Conservation (phyloP, 2,888 invertebrate genomes). For the Hypselothyrea guttata region DNA sequence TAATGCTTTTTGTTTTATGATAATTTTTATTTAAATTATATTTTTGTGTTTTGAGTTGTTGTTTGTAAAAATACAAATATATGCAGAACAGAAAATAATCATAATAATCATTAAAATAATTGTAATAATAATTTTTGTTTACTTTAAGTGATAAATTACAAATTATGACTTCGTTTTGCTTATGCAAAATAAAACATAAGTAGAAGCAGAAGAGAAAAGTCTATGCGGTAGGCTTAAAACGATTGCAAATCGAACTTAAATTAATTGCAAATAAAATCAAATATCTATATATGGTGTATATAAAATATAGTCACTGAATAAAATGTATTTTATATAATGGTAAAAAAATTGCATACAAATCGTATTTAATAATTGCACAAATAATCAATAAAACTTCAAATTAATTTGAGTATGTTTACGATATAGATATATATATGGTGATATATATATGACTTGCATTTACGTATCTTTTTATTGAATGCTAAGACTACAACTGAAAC, state of each 20-base stretch:
- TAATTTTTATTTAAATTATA: too few relatives aligned
- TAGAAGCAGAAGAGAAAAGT: conserved; percentile 48
- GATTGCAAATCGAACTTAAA: conserved; percentile 22
- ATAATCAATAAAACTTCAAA: conserved; percentile 25
- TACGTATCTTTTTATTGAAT: conserved; percentile 55
- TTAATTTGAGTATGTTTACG: conserved; percentile 45
- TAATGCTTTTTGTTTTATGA: too few relatives aligned
- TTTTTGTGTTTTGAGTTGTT: too few relatives aligned
- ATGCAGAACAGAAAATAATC: too few relatives aligned
- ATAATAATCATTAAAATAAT: too few relatives aligned
- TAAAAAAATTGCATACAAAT: conserved; percentile 20
- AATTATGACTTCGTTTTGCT: conserved; percentile 78
- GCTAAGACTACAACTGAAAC: conserved; percentile 34
- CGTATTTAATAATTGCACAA: conserved; percentile 47
- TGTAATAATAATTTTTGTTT: conserved; percentile 1
- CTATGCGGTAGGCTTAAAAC: too few relatives aligned
- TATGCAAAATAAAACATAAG: conserved; percentile 31
- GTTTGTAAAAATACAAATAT: too few relatives aligned
- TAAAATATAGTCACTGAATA: conserved; percentile 54
- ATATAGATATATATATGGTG: conserved; percentile 17
- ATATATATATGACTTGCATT: conserved; percentile 57
- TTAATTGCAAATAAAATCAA: conserved; percentile 20
- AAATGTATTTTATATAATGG: conserved; percentile 26
- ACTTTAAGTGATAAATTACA: conserved; percentile 69
- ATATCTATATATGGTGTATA: too few relatives aligned